Base-by-base conservation (phyloP, 2,888 invertebrate species). In the Sepioteuthis lessoniana region DNA sequence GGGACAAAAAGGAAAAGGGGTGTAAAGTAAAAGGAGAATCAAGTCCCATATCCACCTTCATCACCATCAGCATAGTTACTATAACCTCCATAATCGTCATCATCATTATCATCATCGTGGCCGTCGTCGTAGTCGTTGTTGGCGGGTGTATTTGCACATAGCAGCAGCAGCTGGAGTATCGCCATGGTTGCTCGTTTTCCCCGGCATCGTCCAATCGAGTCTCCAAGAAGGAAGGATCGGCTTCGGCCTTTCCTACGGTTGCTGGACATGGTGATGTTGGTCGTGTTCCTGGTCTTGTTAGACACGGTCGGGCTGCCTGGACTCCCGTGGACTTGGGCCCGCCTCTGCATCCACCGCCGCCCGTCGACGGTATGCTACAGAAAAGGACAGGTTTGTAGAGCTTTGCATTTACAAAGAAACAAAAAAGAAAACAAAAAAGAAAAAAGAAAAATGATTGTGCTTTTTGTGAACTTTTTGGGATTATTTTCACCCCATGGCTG, bases 101-200 rank as follows among this genome's bases (percentile, higher is more conserved):
- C 46, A 47, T n/a, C 31, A 47, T 13, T 47, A 47, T 31, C n/a
- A 28, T 47, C 92, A 47, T 92, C 92, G 31, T 92, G 16, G 42
- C 10, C 92, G 46, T 47, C n/a, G 4, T 55, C 0, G 55, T 55
- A 19, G 38, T 91, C 21, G 25, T 13, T n/a, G 76, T n/a, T n/a
- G n/a, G n/a, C 28, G 60, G 28, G 28, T 10, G 28, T 60, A 60
- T 60, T 31, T 13, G 76, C 31, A 31, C 31, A 31, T 35, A 92
- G 92, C 92, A 92, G 92, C 92, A 92, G n/a, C 42, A 92, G 42
- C 92, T 46, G 42, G n/a, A 42, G 92, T 42, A 92, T 42, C 92
- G 47, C n/a, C 92, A 42, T 47, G 92, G 47, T 76, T 76, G 76
- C 76, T 35, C 76, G 76, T 76, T 76, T 76, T 76, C 76, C n/a